Evolutionary conservation across 2,888 invertebrate genomes (phyloP).

Genomic region (Eurytoma californica): DNA sequence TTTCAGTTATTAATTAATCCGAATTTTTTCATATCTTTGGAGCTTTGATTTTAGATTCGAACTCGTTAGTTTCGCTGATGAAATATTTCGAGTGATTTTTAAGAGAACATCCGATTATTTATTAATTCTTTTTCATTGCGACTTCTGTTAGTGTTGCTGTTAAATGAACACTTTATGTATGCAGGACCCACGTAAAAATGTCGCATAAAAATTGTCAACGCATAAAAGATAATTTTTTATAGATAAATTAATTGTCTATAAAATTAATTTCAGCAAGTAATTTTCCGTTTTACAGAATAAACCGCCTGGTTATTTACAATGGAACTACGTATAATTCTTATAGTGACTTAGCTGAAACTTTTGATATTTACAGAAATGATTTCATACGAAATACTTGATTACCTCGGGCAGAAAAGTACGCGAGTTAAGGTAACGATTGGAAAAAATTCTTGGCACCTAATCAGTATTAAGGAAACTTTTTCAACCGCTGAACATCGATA

Average conservation of each 20-base stretch:
- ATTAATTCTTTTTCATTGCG: background rate
- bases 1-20: slow-evolving; percentile 10
- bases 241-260: too few species aligned
- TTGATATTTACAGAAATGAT: slow-evolving; percentile 23
- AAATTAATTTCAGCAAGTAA: slow-evolving; percentile 37
- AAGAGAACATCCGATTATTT: background rate
- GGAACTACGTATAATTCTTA: background rate
- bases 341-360: slow-evolving; percentile 23
- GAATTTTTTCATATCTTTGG: background rate
- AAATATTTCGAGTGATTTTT: slow-evolving; percentile 1
- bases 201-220: too few species aligned
- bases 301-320: slow-evolving; percentile 39
- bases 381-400: too few species aligned
- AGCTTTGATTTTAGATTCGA: slow-evolving; percentile 29
- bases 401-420: too few species aligned
- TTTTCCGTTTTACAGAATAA: slow-evolving; percentile 1
- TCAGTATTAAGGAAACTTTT: too few species aligned
- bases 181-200: too few species aligned
- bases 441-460: too few species aligned
- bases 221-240: too few species aligned
- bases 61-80: background rate
- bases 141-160: too few species aligned
- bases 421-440: too few species aligned
- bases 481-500: too few species aligned
- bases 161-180: too few species aligned